These are phyloP conservation scores for Drosophila sucinea DNA, from an alignment of 1,140 invertebrate genomes.

Conservation along the genomic window DNA sequence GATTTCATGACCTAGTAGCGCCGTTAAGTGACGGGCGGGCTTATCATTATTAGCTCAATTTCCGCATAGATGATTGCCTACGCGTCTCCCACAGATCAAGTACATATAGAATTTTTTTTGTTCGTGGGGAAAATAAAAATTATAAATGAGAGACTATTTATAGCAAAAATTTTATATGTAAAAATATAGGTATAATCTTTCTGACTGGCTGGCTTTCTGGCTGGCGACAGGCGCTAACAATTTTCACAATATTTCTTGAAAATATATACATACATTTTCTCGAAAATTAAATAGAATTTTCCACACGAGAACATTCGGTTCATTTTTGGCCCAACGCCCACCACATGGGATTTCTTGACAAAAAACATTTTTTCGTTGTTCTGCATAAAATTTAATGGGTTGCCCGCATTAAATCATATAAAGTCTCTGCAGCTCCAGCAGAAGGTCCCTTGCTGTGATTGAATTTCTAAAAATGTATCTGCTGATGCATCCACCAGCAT, in stretches of 20 bases:
- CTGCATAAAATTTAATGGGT: constrained; percentile 44
- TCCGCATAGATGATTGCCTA: constrained; percentile 4
- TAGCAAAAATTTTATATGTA: constrained; percentile 43
- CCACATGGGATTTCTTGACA: constrained; percentile 18
- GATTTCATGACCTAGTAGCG: constrained; percentile 7
- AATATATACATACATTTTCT: constrained; percentile 32
- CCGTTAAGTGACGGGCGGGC: not conserved
- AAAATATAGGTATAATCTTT: not conserved
- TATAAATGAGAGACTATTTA: constrained; percentile 53
- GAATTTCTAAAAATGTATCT: constrained; percentile 67
- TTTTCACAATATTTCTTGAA: constrained; percentile 37
- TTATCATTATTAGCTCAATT: constrained; percentile 10
- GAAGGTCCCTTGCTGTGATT: constrained; percentile 51
- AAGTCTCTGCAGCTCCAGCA: constrained; percentile 42
- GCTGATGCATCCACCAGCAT: constrained; percentile 47
- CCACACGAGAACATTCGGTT: constrained; percentile 47
- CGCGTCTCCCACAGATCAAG: not conserved
- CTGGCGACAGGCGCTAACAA: constrained; percentile 71
- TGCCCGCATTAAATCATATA: constrained; percentile 53
- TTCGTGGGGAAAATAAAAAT: constrained; percentile 38
- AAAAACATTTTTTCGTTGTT: constrained; percentile 21
- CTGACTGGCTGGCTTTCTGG: constrained; percentile 51
- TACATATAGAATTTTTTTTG: not conserved
- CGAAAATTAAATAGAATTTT: constrained; percentile 52
- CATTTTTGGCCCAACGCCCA: constrained; percentile 39